Evolutionary conservation across 2,797 vertebrate genomes (phyloP).

Genomic region (Poliocrania exsul): DNA sequence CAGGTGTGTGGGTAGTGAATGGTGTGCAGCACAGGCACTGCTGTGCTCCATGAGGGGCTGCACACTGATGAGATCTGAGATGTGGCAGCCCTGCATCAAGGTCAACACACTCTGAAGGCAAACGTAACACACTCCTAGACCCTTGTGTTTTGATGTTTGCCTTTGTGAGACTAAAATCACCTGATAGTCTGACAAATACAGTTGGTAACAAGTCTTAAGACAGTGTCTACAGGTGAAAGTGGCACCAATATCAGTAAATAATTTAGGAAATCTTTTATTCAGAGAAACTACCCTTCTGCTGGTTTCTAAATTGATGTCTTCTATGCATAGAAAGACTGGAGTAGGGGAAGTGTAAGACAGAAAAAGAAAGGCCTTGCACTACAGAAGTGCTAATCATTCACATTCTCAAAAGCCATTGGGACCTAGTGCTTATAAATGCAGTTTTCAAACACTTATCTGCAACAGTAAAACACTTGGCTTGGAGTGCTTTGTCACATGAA

Average conservation of each 20-base stretch:
- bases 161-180: neutral
- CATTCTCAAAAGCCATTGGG: neutral
- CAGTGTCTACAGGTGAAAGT: neutral
- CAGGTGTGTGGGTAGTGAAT: rapidly evolving
- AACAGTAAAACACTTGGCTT: neutral
- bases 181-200: neutral
- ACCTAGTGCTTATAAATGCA: neutral
- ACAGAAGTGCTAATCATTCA: neutral
- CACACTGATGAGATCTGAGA: neutral
- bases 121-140: rapidly evolving
- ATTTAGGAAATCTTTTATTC: neutral
- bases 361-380: neutral
- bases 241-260: neutral
- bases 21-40: no score
- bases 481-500: neutral
- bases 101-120: neutral
- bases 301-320: neutral
- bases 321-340: neutral
- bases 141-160: neutral
- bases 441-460: neutral
- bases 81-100: neutral
- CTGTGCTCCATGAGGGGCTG: neutral
- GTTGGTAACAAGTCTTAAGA: neutral
- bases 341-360: neutral
- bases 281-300: neutral